phyloP scores from a whole-genome alignment of 1,140 invertebrate species.

The Aphaenogaster ashmeadi region DNA sequence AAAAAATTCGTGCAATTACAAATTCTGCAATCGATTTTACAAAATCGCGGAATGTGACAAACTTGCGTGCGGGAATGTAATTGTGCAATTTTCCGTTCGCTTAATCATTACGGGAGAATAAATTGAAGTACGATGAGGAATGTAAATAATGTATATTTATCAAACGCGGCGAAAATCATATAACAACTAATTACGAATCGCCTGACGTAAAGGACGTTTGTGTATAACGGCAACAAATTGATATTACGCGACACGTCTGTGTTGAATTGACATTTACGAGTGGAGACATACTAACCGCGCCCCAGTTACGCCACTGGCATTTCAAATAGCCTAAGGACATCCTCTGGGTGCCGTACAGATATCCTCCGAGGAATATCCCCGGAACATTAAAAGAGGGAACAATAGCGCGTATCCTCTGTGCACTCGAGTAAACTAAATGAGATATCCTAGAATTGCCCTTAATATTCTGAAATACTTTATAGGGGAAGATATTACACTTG shows the following conservation, averaged over 20 bases:
- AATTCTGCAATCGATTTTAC: background rate
- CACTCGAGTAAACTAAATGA: conserved; percentile 37
- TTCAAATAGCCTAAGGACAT: conserved; percentile 59
- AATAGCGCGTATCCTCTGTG: conserved; percentile 39
- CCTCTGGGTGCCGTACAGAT: conserved; percentile 54
- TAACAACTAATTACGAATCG: conserved; percentile 34
- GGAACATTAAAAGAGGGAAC: conserved; percentile 63
- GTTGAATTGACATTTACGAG: conserved; percentile 56
- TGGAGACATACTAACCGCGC: conserved; percentile 41
- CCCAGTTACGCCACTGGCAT: conserved; percentile 62
- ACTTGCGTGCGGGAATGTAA: conserved; percentile 27
- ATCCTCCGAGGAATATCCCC: conserved; percentile 58
- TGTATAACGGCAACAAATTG: conserved; percentile 38
- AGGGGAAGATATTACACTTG: background rate
- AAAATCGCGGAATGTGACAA: conserved; percentile 13
- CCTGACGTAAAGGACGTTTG: conserved; percentile 11
- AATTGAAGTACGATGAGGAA: conserved; percentile 28
- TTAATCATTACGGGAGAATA: background rate
- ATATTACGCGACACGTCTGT: conserved; percentile 50
- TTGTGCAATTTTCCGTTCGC: conserved; percentile 43
- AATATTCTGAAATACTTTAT: conserved; percentile 18
- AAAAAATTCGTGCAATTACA: conserved; percentile 16
- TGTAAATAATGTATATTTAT: conserved; percentile 28
- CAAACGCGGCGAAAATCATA: conserved; percentile 17
- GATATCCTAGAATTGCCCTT: conserved; percentile 33